A percentile compares a stretch with the other conserved stretches of the same genome.
phyloP scores from a whole-genome alignment of 2,113 vertebrate species.

The Xyrauchen texanus region DNA sequence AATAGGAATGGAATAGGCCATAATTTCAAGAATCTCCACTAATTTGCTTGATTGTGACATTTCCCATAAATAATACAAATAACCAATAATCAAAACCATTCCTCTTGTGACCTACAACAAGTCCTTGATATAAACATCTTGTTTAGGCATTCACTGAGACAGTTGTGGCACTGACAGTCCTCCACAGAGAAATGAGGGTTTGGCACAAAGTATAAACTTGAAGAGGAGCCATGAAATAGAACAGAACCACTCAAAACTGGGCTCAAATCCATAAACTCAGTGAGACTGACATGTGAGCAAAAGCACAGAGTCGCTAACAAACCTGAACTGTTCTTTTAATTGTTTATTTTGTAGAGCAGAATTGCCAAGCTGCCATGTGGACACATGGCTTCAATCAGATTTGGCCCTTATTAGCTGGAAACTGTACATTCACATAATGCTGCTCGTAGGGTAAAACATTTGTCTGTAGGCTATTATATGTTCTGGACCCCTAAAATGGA shows the following conservation, averaged over 20 bases:
- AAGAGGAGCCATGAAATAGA: background rate
- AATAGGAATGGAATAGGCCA: no score
- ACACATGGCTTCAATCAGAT: constrained; percentile 32
- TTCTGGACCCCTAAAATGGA: constrained; percentile 29
- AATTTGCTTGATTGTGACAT: background rate
- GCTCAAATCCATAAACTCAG: background rate
- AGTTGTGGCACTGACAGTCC: background rate
- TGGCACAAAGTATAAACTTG: background rate
- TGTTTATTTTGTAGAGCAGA: background rate
- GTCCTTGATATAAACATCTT: constrained; percentile 16
- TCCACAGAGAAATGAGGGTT: background rate
- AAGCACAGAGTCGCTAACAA: no score
- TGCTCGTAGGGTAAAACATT: background rate
- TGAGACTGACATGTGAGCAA: no score
- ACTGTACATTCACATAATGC: constrained; percentile 12
- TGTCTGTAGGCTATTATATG: constrained; percentile 41
- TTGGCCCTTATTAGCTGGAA: constrained; percentile 3
- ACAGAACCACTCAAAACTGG: background rate
- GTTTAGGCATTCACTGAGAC: background rate
- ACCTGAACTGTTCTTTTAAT: background rate
- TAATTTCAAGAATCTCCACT: background rate
- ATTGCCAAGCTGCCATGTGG: background rate
- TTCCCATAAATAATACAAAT: constrained; percentile 8
- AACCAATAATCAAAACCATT: background rate
- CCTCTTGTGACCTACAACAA: background rate